A percentile compares a stretch with the other conserved stretches of the same genome.
phyloP scores from a whole-genome alignment of 2,888 invertebrate genomes.

The Polydrusus cervinus region DNA sequence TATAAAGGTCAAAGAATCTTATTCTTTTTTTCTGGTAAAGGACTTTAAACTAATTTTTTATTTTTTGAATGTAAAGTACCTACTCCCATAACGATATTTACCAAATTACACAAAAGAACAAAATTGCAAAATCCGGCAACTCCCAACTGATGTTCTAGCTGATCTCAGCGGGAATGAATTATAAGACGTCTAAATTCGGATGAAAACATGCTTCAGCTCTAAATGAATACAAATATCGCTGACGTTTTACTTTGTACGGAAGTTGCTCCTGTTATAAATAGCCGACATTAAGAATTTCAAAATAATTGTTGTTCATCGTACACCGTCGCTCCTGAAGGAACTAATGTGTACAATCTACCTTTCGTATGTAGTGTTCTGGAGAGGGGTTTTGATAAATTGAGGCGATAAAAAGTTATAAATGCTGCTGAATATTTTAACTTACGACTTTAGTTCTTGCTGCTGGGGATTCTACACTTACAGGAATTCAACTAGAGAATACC shows the following conservation, averaged over 20 bases:
- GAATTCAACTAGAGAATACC: neutral
- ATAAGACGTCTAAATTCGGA: conserved; percentile 39
- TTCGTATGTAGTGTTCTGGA: neutral
- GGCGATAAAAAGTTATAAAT: conserved; percentile 16
- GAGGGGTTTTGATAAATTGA: conserved; percentile 24
- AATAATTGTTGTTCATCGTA: conserved; percentile 45
- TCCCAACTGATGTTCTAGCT: conserved; percentile 3
- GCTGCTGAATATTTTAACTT: neutral
- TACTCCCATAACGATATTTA: too few relatives aligned
- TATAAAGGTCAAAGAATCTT: too few relatives aligned
- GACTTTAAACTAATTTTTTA: too few relatives aligned
- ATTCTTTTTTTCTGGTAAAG: too few relatives aligned
- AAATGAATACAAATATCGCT: conserved; percentile 48
- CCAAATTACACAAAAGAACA: neutral
- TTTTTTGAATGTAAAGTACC: too few relatives aligned
- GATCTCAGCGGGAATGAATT: conserved; percentile 27
- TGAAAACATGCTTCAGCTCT: conserved; percentile 33
- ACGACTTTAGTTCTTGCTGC: neutral
- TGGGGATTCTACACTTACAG: neutral
- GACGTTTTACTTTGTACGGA: conserved; percentile 44
- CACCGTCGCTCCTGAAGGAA: conserved; percentile 25
- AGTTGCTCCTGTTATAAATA: conserved; percentile 35
- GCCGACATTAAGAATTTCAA: conserved; percentile 44
- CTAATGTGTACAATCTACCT: conserved; percentile 34
- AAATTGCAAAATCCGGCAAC: conserved; percentile 18